Evolutionary conservation across 1,140 invertebrate species (phyloP), one percentile per base, ranked within the genome.

Genomic region (Drosophila serrata): DNA sequence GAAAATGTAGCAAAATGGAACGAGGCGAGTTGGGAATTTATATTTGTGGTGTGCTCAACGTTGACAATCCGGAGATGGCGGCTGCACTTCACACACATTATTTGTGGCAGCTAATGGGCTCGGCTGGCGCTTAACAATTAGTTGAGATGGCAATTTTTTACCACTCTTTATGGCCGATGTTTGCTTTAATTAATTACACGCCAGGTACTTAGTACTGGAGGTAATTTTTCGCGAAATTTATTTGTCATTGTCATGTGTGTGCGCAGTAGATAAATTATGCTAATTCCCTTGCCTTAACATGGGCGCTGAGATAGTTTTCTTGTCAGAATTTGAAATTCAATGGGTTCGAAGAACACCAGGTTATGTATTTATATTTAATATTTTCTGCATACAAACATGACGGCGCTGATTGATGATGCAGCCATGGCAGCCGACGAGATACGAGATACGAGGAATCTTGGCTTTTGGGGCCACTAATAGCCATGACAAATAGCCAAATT

Each of bases 401-500:
- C 27, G 17, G 13, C 43, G 15, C 35, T 58, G 53, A 72, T 72
- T 74, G 59, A 79, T 75, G 69, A 24, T 58, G 63, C 33, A 49
- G 31, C 37, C 35, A 17, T 33, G 35, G 13, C 33, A 12, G n/a
- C n/a, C 13, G 22, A 8, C 19, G 11, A 48, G 46, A 27, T 48
- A 29, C 24, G 11, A 17, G 22, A 62, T 78, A 56, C 40, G n/a
- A 17, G 57, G 22, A 60, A 79, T 39, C 61, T 68, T 7, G 42
- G 19, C 35, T 79, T 60, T 81, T 63, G 62, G 59, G 59, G 60
- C 37, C 56, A 53, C 73, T 80, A 88, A 88, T 84, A 67, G 77
- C 80, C 77, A 75, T 87, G 84, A 82, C 84, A 87, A 88, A 87
- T 87, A 59, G 75, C 84, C 79, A 74, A 88, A 82, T 88, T 88